phyloP scores from a whole-genome alignment of 2,888 invertebrate genomes.

The Eulithis prunata region DNA sequence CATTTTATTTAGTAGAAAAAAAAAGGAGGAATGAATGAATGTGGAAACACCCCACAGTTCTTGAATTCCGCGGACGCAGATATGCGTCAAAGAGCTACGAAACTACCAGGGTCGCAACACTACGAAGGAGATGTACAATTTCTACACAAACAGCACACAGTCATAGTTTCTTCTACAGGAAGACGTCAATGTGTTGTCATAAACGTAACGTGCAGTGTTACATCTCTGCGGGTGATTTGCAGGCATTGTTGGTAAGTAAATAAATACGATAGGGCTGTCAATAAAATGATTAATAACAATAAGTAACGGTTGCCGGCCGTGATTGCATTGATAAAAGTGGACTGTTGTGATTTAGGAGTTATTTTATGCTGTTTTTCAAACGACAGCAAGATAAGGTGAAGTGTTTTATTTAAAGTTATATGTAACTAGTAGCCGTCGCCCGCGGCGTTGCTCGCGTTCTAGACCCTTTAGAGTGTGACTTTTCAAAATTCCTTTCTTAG shows the following conservation, averaged over 20 bases:
- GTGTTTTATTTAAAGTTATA: too few species aligned
- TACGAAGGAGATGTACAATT: constrained; percentile 22
- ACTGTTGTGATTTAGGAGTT: constrained; percentile 32
- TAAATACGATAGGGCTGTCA: constrained; percentile 60
- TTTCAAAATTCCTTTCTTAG: too few species aligned
- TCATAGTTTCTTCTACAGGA: constrained; percentile 36
- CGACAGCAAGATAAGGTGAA: constrained; percentile 10
- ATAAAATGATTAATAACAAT: constrained; percentile 37
- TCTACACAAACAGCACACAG: not conserved
- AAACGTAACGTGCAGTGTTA: constrained; percentile 58
- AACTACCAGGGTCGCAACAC: constrained; percentile 40
- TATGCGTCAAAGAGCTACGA: constrained; percentile 41
- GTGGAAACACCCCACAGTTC: too few species aligned
- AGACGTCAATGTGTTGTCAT: constrained; percentile 51
- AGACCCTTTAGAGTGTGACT: too few species aligned
- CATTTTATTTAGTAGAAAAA: too few species aligned
- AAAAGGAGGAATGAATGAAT: not conserved
- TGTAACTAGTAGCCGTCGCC: too few species aligned
- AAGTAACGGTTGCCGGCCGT: constrained; percentile 34
- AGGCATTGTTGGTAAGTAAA: constrained; percentile 56
- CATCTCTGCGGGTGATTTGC: constrained; percentile 78
- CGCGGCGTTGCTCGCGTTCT: too few species aligned
- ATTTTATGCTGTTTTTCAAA: constrained; percentile 13
- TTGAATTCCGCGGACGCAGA: constrained; percentile 4
- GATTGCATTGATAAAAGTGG: constrained; percentile 32